Base-by-base conservation (phyloP, 2,888 invertebrate genomes). In the Matsumyia berberina region DNA sequence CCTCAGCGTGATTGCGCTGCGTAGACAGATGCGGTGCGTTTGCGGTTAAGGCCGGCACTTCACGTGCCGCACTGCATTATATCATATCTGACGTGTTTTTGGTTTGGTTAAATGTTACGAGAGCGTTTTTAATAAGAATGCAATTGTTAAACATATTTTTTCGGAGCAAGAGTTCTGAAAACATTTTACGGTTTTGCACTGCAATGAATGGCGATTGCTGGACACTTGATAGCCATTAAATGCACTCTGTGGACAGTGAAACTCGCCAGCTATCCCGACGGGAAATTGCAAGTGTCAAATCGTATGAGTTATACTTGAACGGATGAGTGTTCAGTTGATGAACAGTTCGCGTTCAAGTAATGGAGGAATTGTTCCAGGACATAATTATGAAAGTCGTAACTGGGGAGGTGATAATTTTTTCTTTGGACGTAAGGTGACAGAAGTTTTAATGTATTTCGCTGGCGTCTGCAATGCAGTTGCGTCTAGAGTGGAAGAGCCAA, bases 171-270 rank as follows among this genome's bases (percentile, higher is more conserved):
- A 17, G 33, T 49, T 24, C 35, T 9, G 37, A 55, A 33, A 17
- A 44, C 17, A 42, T 82, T 82, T 82, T 70, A 77, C 70, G 77
- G 70, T 70, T 82, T 77, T 82, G 42, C 77, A 58, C 81, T 82
- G 81, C 58, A 58, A 70, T 57, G 70, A 70, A 77, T 66, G 70
- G 70, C 58, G 77, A 82, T 82, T 82, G 81, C 70, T 55, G 70
- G 77, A 46, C 81, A 77, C 66, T 51, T 77, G 19, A 35, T 44
- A 57, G 37, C 69, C 42, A 82, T 82, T 77, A 70, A 82, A 51
- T 82, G 55, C 37, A 49, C 31, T 29, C 17, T 44, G 12, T n/a
- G 72, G 53, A 37, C 31, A 46, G 15, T 55, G 46, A 15, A 62
- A 12, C 9, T 42, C 46, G 19, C 17, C 11, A 17, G 11, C 15